Conservation (phyloP, 2,888 invertebrate species). For the Drosophila putrida region DNA sequence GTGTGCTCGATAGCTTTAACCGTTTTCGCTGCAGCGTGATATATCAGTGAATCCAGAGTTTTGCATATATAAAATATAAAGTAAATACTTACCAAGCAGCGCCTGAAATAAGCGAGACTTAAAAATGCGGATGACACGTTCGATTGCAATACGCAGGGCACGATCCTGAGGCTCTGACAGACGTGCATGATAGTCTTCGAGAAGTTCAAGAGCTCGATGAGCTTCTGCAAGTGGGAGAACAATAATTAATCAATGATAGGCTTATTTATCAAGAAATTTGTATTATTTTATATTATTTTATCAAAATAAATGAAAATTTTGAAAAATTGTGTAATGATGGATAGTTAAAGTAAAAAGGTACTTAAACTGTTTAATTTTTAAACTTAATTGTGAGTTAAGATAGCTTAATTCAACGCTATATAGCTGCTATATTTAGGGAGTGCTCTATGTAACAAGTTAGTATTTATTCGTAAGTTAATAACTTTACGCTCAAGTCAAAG, state of each 20-base stretch:
- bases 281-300: not conserved
- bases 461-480: too few relatives aligned
- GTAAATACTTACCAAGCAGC: slow-evolving; percentile 92
- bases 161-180: slow-evolving; percentile 97
- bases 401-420: not conserved
- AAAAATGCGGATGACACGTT: slow-evolving; percentile 98
- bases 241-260: not conserved
- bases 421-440: not conserved
- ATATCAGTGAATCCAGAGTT: too few relatives aligned
- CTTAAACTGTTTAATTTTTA: not conserved
- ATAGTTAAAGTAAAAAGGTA: not conserved
- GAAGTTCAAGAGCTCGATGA: slow-evolving; percentile 98
- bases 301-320: too few relatives aligned
- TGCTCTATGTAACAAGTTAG: too few relatives aligned
- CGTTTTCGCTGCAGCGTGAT: too few relatives aligned
- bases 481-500: too few relatives aligned
- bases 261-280: not conserved
- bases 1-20: too few relatives aligned
- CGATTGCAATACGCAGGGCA: slow-evolving; percentile 97
- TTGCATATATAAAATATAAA: too few relatives aligned
- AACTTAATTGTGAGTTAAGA: not conserved
- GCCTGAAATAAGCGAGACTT: slow-evolving; percentile 99
- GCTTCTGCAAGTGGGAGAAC: slow-evolving; percentile 90
- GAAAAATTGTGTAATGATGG: too few relatives aligned
- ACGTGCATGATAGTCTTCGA: slow-evolving; percentile 99